phyloP scores from a whole-genome alignment of 2,113 vertebrate species.

The Patagioenas fasciata region DNA sequence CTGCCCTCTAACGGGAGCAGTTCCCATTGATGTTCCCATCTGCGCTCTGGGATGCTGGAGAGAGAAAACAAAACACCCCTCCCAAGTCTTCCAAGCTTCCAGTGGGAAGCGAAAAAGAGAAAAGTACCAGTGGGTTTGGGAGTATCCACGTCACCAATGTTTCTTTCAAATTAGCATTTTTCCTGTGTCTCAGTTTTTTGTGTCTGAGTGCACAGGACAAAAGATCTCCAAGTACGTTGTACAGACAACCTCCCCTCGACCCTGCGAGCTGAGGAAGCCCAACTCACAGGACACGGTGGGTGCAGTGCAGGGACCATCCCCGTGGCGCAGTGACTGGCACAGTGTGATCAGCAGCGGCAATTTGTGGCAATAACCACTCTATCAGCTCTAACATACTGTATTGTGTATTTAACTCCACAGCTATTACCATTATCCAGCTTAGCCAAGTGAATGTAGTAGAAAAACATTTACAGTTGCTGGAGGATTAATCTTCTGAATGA shows the following conservation, averaged over 20 bases:
- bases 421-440: slow-evolving; percentile 23
- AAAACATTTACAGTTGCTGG: slow-evolving; percentile 55
- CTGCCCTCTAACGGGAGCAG: background rate
- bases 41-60: background rate
- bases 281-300: background rate
- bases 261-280: background rate
- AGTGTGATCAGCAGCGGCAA: background rate
- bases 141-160: fast-evolving
- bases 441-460: slow-evolving; percentile 28
- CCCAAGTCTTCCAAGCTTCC: background rate
- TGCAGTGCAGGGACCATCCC: background rate
- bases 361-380: background rate
- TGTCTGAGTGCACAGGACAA: background rate
- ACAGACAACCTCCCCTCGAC: background rate
- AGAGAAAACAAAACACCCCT: background rate
- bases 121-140: background rate
- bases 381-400: background rate
- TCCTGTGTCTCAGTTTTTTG: background rate
- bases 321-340: background rate
- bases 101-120: background rate
- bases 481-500: slow-evolving; percentile 61
- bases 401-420: slow-evolving; percentile 29
- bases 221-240: background rate
- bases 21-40: background rate
- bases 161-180: background rate